Evolutionary conservation across 2,113 vertebrate species (phyloP).

Genomic region (Leucopternis melanops): DNA sequence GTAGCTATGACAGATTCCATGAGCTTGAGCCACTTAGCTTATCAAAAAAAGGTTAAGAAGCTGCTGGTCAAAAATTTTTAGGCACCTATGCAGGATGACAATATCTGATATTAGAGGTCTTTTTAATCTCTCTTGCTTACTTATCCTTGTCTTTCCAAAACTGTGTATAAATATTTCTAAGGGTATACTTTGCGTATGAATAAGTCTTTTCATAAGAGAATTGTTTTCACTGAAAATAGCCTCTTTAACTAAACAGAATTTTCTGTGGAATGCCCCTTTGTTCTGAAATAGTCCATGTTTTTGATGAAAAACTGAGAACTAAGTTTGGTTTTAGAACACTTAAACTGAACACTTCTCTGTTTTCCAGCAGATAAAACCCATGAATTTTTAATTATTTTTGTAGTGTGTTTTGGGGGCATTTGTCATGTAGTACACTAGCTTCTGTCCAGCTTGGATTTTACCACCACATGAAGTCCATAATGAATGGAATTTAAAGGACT

Average conservation of each 20-base stretch:
- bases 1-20: neutral
- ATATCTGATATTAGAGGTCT: neutral
- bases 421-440: neutral
- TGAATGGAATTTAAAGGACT: neutral
- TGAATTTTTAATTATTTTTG: neutral
- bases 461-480: neutral
- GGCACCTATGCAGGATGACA: neutral
- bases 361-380: neutral
- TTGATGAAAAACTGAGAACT: neutral
- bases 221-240: neutral
- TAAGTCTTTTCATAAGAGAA: neutral
- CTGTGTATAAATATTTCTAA: neutral
- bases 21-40: neutral
- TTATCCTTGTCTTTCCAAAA: neutral
- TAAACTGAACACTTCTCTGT: neutral
- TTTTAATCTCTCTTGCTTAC: neutral
- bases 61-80: neutral
- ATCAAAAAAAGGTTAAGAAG: neutral
- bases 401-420: neutral
- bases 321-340: neutral
- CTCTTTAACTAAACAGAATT: neutral
- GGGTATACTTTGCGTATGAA: neutral
- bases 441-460: neutral
- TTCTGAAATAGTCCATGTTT: neutral
- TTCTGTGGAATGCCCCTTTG: neutral